These are phyloP conservation scores for Polia nebulosa DNA, from an alignment of 2,888 invertebrate species.

Conservation along the genomic window DNA sequence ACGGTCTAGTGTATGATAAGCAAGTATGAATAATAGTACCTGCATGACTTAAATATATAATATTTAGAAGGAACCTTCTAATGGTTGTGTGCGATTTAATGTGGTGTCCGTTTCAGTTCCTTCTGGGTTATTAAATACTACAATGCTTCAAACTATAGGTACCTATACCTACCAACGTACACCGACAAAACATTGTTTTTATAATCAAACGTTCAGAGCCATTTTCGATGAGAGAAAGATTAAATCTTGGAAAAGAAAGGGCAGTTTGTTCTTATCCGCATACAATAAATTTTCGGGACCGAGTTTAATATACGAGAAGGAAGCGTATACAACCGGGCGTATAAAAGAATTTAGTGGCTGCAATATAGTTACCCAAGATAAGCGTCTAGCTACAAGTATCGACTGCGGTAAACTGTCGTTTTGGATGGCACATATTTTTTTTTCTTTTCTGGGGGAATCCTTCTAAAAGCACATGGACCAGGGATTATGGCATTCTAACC, in stretches of 20 bases:
- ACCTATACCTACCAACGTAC: neutral
- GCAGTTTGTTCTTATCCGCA: conserved; percentile 3
- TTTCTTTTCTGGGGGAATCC: too few species aligned
- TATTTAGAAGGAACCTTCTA: too few species aligned
- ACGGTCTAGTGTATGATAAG: neutral
- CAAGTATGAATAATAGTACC: neutral
- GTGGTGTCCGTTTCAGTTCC: too few species aligned
- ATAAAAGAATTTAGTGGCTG: conserved; percentile 25
- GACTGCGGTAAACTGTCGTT: too few species aligned
- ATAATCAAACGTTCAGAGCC: neutral
- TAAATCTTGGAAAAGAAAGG: neutral
- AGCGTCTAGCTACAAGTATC: too few species aligned
- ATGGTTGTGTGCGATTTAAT: too few species aligned
- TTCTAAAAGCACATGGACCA: too few species aligned
- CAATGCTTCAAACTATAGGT: too few species aligned
- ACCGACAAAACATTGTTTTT: neutral
- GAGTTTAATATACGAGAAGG: conserved; percentile 9
- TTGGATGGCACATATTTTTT: neutral
- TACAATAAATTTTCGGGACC: conserved; percentile 10
- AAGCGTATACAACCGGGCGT: conserved; percentile 2
- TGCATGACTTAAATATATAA: neutral
- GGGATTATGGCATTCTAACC: too few species aligned
- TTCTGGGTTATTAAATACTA: too few species aligned
- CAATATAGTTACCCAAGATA: conserved; percentile 29
- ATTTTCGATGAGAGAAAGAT: neutral